These are phyloP conservation scores for Hipposideros larvatus DNA, from an alignment of 2,797 vertebrate genomes.

Conservation along the genomic window DNA sequence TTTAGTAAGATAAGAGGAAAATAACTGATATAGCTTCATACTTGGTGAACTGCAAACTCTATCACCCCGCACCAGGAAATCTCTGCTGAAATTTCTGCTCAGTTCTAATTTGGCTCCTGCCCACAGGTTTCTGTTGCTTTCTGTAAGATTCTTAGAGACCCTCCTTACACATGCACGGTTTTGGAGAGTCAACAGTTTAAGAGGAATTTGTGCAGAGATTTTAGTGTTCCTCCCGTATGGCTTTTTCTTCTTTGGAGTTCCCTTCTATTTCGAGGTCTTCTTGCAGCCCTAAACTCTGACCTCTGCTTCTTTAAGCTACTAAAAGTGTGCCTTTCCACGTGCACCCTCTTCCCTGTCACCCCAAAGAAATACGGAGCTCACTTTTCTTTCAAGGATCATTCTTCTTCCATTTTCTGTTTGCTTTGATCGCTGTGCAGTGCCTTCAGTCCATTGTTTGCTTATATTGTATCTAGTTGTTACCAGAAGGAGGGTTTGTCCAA, in stretches of 20 bases:
- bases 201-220: not conserved
- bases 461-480: not conserved
- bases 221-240: not conserved
- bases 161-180: not conserved
- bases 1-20: conserved; percentile 7
- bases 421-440: not conserved
- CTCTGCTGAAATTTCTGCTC: not conserved
- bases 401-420: not conserved
- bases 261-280: not conserved
- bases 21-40: not conserved
- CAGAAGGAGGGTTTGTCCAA: not conserved
- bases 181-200: not conserved
- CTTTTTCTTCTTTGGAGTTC: not conserved
- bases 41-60: not conserved
- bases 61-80: not conserved
- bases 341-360: not conserved
- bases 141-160: not conserved
- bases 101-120: not conserved
- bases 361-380: not conserved
- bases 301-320: not conserved
- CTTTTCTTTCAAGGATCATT: not conserved
- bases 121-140: not conserved
- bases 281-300: not conserved
- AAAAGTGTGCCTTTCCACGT: not conserved
- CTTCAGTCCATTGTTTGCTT: not conserved